phyloP scores from a whole-genome alignment of 2,888 invertebrate species.

The Drosophila histrio region DNA sequence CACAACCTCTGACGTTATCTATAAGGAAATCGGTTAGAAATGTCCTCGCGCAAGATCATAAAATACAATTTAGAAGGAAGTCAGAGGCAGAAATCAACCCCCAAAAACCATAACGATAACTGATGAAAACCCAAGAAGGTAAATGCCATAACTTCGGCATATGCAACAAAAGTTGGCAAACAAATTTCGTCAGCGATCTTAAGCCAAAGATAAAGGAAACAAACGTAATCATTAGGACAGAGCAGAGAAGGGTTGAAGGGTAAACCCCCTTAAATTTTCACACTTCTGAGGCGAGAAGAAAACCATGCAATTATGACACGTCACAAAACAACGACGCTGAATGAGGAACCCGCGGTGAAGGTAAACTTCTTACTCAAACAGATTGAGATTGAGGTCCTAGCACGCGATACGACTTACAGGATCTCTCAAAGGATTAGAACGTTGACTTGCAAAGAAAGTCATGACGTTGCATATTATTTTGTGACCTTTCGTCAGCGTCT shows the following conservation, averaged over 20 bases:
- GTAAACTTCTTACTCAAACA: slow-evolving; percentile 16
- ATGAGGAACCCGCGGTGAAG: slow-evolving; percentile 58
- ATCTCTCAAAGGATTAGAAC: slow-evolving; percentile 70
- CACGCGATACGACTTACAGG: slow-evolving; percentile 67
- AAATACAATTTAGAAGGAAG: slow-evolving; percentile 61
- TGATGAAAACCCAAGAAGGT: slow-evolving; percentile 44
- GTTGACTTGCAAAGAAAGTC: slow-evolving; percentile 65
- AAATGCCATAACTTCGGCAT: slow-evolving; percentile 66
- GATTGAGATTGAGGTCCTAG: slow-evolving; percentile 57
- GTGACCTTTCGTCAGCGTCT: slow-evolving; percentile 5
- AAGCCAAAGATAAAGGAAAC: slow-evolving; percentile 67
- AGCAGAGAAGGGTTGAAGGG: slow-evolving; percentile 57
- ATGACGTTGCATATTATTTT: slow-evolving; percentile 64
- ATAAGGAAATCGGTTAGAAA: slow-evolving; percentile 40
- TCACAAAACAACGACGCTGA: slow-evolving; percentile 38
- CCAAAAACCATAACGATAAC: slow-evolving; percentile 25
- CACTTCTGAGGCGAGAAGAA: slow-evolving; percentile 50
- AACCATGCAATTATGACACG: slow-evolving; percentile 77
- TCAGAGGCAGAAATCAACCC: slow-evolving; percentile 51
- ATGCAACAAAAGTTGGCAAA: slow-evolving; percentile 70
- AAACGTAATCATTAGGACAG: slow-evolving; percentile 66
- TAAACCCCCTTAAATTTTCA: slow-evolving; percentile 76
- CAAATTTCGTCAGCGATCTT: slow-evolving; percentile 59
- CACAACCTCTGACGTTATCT: slow-evolving; percentile 48
- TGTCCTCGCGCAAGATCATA: slow-evolving; percentile 44